Evolutionary conservation across 2,888 invertebrate genomes (phyloP).

Genomic region (Alentia gelatinosa): DNA sequence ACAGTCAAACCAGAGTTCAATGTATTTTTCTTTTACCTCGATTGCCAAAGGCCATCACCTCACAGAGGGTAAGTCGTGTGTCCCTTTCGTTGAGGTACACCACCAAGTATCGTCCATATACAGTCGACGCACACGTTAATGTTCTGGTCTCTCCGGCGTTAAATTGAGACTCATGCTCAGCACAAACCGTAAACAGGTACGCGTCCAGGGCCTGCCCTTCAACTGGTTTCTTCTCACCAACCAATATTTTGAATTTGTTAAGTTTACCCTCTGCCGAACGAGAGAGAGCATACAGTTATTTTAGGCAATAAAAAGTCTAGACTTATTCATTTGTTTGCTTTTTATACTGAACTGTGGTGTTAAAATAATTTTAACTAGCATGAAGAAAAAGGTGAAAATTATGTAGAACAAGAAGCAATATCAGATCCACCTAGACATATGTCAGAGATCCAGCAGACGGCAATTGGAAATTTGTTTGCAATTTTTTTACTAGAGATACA

Average conservation of each 20-base stretch:
- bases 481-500: background rate
- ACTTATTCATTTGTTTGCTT: no score
- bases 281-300: no score
- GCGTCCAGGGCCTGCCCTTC: background rate
- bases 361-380: no score
- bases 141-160: background rate
- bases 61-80: background rate
- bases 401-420: no score
- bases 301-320: no score
- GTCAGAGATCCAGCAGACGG: no score
- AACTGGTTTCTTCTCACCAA: background rate
- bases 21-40: background rate
- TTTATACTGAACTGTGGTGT: no score
- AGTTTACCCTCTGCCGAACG: background rate
- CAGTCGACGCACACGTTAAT: background rate
- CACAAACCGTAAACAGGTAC: background rate
- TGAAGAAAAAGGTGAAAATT: no score
- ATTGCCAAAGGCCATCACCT: conserved; percentile 10
- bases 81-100: background rate
- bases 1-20: no score
- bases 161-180: background rate
- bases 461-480: no score
- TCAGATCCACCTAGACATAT: no score
- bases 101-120: background rate
- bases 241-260: background rate